Percentiles rank a stretch among this genome's conserved stretches.
phyloP scores from a whole-genome alignment of 2,113 vertebrate species.

The Siniperca chuatsi region DNA sequence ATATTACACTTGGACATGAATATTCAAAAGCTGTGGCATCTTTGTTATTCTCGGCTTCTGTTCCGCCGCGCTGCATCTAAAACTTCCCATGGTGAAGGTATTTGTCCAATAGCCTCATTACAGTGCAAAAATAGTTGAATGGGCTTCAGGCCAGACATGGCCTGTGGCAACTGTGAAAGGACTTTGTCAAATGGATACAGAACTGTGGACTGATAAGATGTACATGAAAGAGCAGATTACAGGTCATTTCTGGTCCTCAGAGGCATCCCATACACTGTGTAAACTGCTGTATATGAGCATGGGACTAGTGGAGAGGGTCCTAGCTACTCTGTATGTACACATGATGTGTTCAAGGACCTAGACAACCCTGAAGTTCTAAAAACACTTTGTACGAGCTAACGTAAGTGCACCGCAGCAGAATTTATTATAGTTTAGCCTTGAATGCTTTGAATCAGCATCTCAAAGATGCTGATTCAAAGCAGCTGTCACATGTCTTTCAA shows the following conservation, averaged over 20 bases:
- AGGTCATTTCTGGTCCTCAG: not conserved
- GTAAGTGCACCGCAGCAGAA: slow-evolving; percentile 16
- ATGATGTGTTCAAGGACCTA: not conserved
- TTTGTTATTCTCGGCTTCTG: slow-evolving; percentile 20
- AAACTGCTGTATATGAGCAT: not conserved
- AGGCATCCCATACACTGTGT: not conserved
- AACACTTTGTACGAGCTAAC: not conserved
- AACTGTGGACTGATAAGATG: slow-evolving; percentile 1
- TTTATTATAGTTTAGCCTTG: not conserved
- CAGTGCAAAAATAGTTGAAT: slow-evolving; percentile 1
- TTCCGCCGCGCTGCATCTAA: not conserved
- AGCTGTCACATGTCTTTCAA: slow-evolving; percentile 3
- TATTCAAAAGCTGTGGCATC: slow-evolving; percentile 35
- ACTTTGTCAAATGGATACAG: slow-evolving; percentile 12
- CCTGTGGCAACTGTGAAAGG: not conserved
- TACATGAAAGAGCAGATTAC: not conserved
- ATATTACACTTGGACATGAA: slow-evolving; percentile 56
- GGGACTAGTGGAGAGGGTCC: not conserved
- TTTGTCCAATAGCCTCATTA: slow-evolving; percentile 3
- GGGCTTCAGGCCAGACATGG: not conserved
- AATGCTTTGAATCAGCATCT: slow-evolving; percentile 21
- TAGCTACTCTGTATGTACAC: not conserved
- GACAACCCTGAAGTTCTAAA: slow-evolving; percentile 7
- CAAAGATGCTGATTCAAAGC: slow-evolving; percentile 35
- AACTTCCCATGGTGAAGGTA: not conserved